These are phyloP conservation scores for Tretioscincus oriximinensis DNA, from an alignment of 2,113 vertebrate species.

Conservation along the genomic window DNA sequence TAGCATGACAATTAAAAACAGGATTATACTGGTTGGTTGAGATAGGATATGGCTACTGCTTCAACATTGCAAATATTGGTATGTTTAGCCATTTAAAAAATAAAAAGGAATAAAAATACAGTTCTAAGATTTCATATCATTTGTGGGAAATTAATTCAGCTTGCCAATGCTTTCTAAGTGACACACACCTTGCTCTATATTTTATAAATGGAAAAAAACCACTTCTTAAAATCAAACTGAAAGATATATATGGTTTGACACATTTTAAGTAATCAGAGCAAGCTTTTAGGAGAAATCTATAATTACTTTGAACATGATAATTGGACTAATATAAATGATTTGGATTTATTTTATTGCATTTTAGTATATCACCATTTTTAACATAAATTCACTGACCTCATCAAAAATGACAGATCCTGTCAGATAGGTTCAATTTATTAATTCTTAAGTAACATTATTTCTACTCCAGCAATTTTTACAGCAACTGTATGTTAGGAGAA, in stretches of 20 bases:
- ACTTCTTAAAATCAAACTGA: conserved; percentile 66
- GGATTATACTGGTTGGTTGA: too few species aligned
- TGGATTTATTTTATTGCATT: conserved; percentile 67
- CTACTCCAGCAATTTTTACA: conserved; percentile 63
- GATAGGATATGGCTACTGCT: not conserved
- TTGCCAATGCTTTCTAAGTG: conserved; percentile 34
- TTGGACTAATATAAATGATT: conserved; percentile 70
- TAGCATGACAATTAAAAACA: too few species aligned
- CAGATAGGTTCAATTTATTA: conserved; percentile 74
- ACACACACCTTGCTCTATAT: conserved; percentile 32
- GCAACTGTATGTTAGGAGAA: conserved; percentile 47
- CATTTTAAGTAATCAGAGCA: conserved; percentile 70
- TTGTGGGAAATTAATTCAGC: conserved; percentile 15
- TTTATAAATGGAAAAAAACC: conserved; percentile 59
- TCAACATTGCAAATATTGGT: conserved; percentile 21
- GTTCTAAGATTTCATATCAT: conserved; percentile 27
- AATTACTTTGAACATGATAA: conserved; percentile 71
- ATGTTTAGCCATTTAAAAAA: conserved; percentile 18
- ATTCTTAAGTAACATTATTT: conserved; percentile 73
- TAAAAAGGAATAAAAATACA: conserved; percentile 20
- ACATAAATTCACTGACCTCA: conserved; percentile 79
- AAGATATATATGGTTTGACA: conserved; percentile 55
- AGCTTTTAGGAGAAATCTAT: conserved; percentile 69
- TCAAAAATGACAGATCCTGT: conserved; percentile 71
- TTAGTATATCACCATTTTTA: conserved; percentile 71